Conservation (phyloP, 2,888 invertebrate genomes). For the Adela reaumurella region DNA sequence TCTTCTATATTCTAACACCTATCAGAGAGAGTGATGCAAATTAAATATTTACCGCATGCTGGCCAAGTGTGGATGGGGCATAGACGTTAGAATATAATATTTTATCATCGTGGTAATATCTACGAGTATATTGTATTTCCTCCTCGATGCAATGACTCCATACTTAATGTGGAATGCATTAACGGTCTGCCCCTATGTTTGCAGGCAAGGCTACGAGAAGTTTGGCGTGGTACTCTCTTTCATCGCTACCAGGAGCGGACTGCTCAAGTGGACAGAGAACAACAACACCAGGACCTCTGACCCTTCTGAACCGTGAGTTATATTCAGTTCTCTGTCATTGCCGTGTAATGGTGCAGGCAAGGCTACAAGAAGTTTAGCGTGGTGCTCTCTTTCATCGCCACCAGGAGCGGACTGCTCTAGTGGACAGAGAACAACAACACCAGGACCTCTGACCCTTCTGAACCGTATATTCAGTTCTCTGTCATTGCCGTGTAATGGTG, state of each 20-base stretch:
- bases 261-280: constrained; percentile 84
- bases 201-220: constrained; percentile 85
- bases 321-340: too few species aligned
- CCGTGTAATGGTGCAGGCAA: too few species aligned
- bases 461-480: constrained; percentile 49
- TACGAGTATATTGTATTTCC: too few species aligned
- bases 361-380: constrained; percentile 54
- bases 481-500: too few species aligned
- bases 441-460: constrained; percentile 52
- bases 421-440: constrained; percentile 73
- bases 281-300: constrained; percentile 44
- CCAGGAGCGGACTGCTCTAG: constrained; percentile 81
- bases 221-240: constrained; percentile 82
- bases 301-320: constrained; percentile 65
- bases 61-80: too few species aligned
- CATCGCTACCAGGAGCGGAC: constrained; percentile 86
- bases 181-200: constrained; percentile 27
- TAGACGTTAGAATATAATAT: too few species aligned
- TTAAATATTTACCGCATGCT: too few species aligned
- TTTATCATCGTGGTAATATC: too few species aligned
- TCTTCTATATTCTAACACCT: too few species aligned
- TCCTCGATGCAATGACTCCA: too few species aligned
- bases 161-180: too few species aligned
- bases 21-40: too few species aligned
- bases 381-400: constrained; percentile 83